Percentiles rank a stretch among this genome's conserved stretches.
Evolutionary conservation across 1,140 invertebrate species (phyloP).

Genomic region (Pissodes strobi): DNA sequence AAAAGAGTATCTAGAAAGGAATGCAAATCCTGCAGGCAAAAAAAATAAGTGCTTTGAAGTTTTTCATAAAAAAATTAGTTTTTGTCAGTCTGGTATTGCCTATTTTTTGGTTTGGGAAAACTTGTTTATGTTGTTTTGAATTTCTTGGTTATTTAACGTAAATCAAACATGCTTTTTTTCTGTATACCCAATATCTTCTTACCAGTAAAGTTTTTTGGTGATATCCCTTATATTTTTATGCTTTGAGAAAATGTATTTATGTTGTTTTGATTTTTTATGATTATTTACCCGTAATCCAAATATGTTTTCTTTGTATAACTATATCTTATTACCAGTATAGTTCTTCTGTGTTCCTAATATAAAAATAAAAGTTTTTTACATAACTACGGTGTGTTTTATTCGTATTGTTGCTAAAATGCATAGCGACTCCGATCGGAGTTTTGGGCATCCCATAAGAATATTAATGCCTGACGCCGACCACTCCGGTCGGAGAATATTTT

Average conservation of each 20-base stretch:
- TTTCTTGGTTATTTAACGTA: neutral
- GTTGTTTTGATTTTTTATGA: neutral
- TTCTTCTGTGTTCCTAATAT: neutral
- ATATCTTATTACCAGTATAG: neutral
- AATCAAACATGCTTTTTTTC: neutral
- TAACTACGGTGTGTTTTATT: constrained; percentile 11
- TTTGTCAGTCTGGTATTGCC: neutral
- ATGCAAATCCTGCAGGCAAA: constrained; percentile 22
- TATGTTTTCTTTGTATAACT: constrained; percentile 6
- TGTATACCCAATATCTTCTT: neutral
- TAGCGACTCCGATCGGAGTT: constrained; percentile 4
- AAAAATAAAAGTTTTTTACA: constrained; percentile 18
- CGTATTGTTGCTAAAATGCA: constrained; percentile 11
- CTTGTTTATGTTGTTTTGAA: neutral
- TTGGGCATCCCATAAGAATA: constrained; percentile 12
- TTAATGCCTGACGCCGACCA: constrained; percentile 12
- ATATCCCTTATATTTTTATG: too few species aligned
- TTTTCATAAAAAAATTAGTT: constrained; percentile 8
- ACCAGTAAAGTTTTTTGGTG: too few species aligned
- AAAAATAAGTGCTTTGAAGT: constrained; percentile 16
- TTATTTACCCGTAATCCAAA: neutral
- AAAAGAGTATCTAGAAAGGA: constrained; percentile 18
- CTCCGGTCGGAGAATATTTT: constrained; percentile 1
- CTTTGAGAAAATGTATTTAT: neutral
- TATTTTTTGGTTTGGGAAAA: neutral